Percentiles rank a stretch among this genome's conserved stretches.
These are phyloP conservation scores for Pachypeltis micranthus DNA, from an alignment of 1,140 invertebrate genomes.

Conservation along the genomic window DNA sequence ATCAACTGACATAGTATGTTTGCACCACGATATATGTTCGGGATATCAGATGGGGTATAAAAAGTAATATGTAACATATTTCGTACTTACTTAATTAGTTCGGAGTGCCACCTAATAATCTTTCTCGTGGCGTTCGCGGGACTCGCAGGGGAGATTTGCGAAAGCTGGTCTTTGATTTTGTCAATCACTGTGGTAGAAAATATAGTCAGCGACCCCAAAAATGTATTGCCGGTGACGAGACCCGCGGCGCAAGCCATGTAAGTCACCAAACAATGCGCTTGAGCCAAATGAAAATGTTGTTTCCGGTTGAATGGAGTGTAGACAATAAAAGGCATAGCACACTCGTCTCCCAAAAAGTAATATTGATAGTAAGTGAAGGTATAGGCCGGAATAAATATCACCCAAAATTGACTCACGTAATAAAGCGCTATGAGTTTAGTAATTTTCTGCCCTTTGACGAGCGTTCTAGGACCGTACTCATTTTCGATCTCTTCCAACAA, in stretches of 20 bases:
- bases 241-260: background rate
- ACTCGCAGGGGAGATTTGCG: background rate
- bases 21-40: too few species aligned
- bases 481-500: background rate
- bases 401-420: background rate
- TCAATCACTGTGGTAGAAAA: background rate
- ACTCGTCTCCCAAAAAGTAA: background rate
- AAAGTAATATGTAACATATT: too few species aligned
- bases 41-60: too few species aligned
- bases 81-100: background rate
- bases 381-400: background rate
- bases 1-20: too few species aligned
- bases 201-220: background rate
- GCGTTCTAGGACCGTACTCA: background rate
- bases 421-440: background rate
- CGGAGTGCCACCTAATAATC: background rate
- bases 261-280: background rate
- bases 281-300: background rate
- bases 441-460: background rate
- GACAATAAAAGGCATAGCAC: background rate
- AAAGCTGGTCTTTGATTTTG: background rate
- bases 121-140: background rate
- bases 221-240: background rate
- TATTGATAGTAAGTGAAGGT: background rate
- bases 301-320: background rate